Evolutionary conservation across 2,113 vertebrate species (phyloP).

Genomic region (Pionites leucogaster): DNA sequence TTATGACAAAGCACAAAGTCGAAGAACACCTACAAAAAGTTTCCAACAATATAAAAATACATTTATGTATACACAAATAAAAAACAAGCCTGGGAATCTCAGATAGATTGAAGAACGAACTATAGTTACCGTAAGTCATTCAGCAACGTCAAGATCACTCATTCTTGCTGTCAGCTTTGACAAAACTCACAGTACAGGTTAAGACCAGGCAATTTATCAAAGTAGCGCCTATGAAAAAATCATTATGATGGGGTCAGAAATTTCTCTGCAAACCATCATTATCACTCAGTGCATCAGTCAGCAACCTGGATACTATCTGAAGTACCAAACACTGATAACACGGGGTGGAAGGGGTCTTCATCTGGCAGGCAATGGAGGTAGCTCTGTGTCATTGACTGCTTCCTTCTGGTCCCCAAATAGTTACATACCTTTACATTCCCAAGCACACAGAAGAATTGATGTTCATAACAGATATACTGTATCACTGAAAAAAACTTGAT

Average conservation of each 20-base stretch:
- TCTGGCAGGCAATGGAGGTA: background rate
- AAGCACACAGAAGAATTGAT: background rate
- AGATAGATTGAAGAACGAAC: background rate
- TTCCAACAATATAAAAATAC: background rate
- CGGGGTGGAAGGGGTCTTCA: background rate
- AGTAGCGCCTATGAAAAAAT: background rate
- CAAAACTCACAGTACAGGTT: background rate
- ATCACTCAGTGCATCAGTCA: slow-evolving; percentile 5
- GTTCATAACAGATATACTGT: background rate
- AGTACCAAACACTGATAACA: background rate
- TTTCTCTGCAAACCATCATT: slow-evolving; percentile 4
- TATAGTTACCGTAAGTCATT: background rate
- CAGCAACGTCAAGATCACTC: background rate
- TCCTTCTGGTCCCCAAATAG: background rate
- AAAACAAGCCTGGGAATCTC: background rate
- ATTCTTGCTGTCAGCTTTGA: background rate
- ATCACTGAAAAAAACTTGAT: background rate
- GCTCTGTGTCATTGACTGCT: background rate
- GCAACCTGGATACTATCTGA: background rate
- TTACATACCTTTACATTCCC: background rate
- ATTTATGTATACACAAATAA: background rate
- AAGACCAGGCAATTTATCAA: slow-evolving; percentile 25
- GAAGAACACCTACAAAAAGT: background rate
- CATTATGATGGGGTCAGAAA: background rate
- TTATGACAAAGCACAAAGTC: background rate